Percentiles rank a stretch among this genome's conserved stretches.
Evolutionary conservation across 2,797 vertebrate species (phyloP).

Genomic region (Sylvia borin): DNA sequence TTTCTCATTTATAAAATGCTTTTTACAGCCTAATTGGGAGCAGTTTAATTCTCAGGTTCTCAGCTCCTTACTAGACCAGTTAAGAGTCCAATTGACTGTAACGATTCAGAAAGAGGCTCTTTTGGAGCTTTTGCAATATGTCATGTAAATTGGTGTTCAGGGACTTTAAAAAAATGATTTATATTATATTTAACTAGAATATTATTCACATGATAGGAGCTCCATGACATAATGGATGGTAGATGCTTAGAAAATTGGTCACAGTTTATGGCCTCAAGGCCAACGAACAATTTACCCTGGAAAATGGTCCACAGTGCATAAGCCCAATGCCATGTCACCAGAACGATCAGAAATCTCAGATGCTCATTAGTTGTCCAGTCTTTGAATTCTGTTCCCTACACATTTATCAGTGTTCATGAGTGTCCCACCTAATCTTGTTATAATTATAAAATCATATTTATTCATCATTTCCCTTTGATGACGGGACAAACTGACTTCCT

Average conservation of each 20-base stretch:
- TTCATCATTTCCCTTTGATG: neutral
- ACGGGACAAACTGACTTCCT: neutral
- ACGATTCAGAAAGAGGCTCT: conserved; percentile 5
- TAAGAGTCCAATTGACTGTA: conserved; percentile 55
- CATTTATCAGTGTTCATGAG: neutral
- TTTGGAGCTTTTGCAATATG: conserved; percentile 25
- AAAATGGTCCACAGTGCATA: neutral
- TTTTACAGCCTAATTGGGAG: conserved; percentile 68
- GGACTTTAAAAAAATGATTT: neutral
- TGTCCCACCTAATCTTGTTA: neutral
- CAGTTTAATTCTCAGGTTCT: conserved; percentile 64
- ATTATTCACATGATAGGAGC: conserved; percentile 12
- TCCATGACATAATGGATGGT: neutral
- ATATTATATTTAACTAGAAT: conserved; percentile 26
- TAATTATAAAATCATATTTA: neutral
- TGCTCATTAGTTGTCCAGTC: neutral
- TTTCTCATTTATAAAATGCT: conserved; percentile 54
- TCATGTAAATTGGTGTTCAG: conserved; percentile 10
- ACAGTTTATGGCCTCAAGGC: neutral
- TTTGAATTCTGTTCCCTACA: neutral
- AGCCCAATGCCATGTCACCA: neutral
- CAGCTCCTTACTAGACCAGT: conserved; percentile 8
- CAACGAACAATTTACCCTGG: neutral
- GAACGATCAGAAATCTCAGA: neutral
- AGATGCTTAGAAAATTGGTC: neutral